Percentiles rank a stretch among this genome's conserved stretches.
These are phyloP conservation scores for Drosophila colorata DNA, from an alignment of 2,888 invertebrate species.

Conservation along the genomic window DNA sequence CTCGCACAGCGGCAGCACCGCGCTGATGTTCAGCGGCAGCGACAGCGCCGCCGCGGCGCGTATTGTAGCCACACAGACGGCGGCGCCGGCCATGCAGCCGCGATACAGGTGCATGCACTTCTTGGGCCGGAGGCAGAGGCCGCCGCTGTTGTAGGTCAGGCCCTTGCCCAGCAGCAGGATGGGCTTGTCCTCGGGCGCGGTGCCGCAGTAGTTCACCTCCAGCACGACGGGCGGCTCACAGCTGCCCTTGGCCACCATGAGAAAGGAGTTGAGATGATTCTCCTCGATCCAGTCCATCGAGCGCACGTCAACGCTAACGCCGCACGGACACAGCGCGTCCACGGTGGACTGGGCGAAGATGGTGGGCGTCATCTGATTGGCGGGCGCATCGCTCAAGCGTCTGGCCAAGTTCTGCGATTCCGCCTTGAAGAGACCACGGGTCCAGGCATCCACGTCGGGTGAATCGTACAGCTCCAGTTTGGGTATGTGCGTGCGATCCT, in stretches of 20 bases:
- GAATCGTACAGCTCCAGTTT: conserved; percentile 86
- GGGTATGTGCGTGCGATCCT: conserved; percentile 85
- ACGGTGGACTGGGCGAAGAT: conserved; percentile 89
- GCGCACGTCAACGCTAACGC: conserved; percentile 85
- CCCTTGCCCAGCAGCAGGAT: conserved; percentile 87
- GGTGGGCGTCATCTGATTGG: conserved; percentile 91
- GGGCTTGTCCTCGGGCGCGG: conserved; percentile 85
- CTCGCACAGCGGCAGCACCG: conserved; percentile 85
- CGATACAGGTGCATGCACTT: conserved; percentile 82
- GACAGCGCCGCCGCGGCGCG: conserved; percentile 86
- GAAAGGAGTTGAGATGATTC: conserved; percentile 87
- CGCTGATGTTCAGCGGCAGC: conserved; percentile 86
- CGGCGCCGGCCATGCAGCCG: conserved; percentile 89
- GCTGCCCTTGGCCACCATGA: conserved; percentile 83
- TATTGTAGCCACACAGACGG: conserved; percentile 87
- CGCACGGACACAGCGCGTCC: conserved; percentile 88
- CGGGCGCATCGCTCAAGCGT: conserved; percentile 89
- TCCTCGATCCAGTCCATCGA: conserved; percentile 87
- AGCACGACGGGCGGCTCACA: conserved; percentile 87
- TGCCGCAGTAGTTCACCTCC: conserved; percentile 87
- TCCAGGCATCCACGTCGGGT: conserved; percentile 87
- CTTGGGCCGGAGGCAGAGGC: conserved; percentile 76
- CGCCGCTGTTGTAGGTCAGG: conserved; percentile 86
- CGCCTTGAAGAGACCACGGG: conserved; percentile 88
- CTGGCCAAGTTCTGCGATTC: conserved; percentile 91